Evolutionary conservation across 2,888 invertebrate species (phyloP).

Genomic region (Leptinotarsa peninsularis): DNA sequence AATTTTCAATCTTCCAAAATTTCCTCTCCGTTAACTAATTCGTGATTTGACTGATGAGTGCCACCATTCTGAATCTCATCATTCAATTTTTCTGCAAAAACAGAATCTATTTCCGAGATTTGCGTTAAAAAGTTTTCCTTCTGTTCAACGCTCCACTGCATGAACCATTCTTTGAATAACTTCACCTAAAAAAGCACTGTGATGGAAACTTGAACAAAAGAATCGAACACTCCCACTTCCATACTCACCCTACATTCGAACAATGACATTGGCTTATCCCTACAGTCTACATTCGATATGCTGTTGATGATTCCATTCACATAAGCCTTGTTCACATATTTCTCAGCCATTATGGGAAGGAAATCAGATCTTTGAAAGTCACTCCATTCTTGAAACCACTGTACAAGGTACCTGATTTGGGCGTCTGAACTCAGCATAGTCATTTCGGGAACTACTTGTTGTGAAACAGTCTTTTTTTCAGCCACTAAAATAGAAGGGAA

Average conservation of each 20-base stretch:
- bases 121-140: conserved; percentile 77
- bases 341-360: conserved; percentile 79
- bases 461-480: conserved; percentile 49
- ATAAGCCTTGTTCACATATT: conserved; percentile 72
- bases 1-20: conserved; percentile 54
- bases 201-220: background rate
- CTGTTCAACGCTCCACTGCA: conserved; percentile 81
- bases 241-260: conserved; percentile 83
- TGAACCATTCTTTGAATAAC: conserved; percentile 86
- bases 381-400: conserved; percentile 92
- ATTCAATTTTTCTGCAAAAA: conserved; percentile 78
- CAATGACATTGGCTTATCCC: conserved; percentile 83
- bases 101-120: conserved; percentile 78
- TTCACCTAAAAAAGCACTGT: conserved; percentile 72
- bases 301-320: conserved; percentile 81
- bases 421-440: conserved; percentile 72
- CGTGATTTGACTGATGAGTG: conserved; percentile 45
- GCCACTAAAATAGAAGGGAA: conserved; percentile 50
- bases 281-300: conserved; percentile 75
- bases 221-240: background rate
- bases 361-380: conserved; percentile 89
- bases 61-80: conserved; percentile 67
- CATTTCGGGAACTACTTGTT: conserved; percentile 45
- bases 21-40: conserved; percentile 49
- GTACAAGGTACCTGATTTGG: conserved; percentile 83